Evolutionary conservation across 2,888 invertebrate genomes (phyloP).

Genomic region (Nomada fucata): DNA sequence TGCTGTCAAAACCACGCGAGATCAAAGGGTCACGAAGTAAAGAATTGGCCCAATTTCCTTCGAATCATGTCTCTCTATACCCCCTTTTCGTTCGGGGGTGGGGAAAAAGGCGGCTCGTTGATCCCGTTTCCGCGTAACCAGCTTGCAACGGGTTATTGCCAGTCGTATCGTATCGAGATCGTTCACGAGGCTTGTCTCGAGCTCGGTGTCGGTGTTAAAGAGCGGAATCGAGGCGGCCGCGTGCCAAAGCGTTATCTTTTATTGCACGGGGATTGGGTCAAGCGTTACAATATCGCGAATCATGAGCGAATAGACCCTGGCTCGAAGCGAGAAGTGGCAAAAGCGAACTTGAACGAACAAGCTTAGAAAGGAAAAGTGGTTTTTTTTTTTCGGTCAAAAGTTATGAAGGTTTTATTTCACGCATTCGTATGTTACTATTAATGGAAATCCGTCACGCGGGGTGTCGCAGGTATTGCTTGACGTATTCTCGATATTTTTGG

Average conservation of each 20-base stretch:
- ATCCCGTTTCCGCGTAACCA: slow-evolving; percentile 34
- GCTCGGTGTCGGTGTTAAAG: slow-evolving; percentile 21
- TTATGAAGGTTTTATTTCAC: too few species aligned
- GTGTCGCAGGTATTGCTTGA: too few species aligned
- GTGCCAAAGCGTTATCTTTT: slow-evolving; percentile 56
- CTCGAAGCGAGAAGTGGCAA: slow-evolving; percentile 26
- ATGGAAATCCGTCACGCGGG: too few species aligned
- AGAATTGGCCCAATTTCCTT: slow-evolving; percentile 33
- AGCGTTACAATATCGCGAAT: slow-evolving; percentile 46
- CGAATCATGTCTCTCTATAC: slow-evolving; percentile 19
- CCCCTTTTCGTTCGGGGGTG: slow-evolving; percentile 12
- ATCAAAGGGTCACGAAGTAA: slow-evolving; percentile 25
- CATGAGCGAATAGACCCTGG: slow-evolving; percentile 12
- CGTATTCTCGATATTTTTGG: too few species aligned
- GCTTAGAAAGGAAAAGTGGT: slow-evolving; percentile 11
- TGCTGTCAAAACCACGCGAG: background rate
- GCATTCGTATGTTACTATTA: too few species aligned
- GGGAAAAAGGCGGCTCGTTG: slow-evolving; percentile 21
- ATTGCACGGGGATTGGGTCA: slow-evolving; percentile 48
- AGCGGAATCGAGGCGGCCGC: slow-evolving; percentile 11
- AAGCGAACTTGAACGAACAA: background rate
- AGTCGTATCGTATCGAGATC: slow-evolving; percentile 39
- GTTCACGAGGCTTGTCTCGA: slow-evolving; percentile 32
- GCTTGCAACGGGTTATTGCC: slow-evolving; percentile 48
- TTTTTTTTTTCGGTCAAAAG: too few species aligned